phyloP scores from a whole-genome alignment of 2,888 invertebrate species.

The Lepas anatifera region DNA sequence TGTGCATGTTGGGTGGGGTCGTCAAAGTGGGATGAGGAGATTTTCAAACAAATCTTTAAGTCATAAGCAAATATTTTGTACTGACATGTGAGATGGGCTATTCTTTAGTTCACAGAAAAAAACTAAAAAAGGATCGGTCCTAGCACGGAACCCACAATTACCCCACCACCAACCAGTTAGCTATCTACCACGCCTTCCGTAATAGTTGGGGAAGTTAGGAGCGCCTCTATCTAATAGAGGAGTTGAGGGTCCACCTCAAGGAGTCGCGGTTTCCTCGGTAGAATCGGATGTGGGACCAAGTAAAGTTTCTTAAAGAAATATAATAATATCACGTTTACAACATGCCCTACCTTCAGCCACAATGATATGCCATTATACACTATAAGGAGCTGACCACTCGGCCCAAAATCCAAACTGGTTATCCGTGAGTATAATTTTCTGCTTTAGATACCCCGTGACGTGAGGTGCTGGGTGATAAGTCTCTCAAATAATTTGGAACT shows the following conservation, averaged over 20 bases:
- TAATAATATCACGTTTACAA: background rate
- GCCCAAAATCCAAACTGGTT: background rate
- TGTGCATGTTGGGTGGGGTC: background rate
- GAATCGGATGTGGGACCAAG: background rate
- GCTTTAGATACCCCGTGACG: background rate
- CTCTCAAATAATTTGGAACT: background rate
- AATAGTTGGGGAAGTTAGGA: background rate
- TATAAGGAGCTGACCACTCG: background rate
- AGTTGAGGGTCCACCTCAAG: background rate
- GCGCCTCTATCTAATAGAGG: background rate
- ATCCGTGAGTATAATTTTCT: background rate
- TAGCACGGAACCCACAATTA: background rate
- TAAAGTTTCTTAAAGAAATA: background rate
- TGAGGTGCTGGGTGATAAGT: background rate
- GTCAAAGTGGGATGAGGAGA: background rate
- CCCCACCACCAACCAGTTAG: background rate
- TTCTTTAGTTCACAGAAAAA: background rate
- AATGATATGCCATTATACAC: background rate
- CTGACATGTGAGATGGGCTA: background rate
- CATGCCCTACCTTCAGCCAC: background rate
- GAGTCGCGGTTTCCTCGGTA: background rate
- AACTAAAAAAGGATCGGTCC: background rate
- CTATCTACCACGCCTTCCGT: background rate
- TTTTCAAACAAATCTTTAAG: background rate
- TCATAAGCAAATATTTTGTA: background rate